Conservation (phyloP, 2,888 invertebrate genomes). For the Cryptus viduatorius region DNA sequence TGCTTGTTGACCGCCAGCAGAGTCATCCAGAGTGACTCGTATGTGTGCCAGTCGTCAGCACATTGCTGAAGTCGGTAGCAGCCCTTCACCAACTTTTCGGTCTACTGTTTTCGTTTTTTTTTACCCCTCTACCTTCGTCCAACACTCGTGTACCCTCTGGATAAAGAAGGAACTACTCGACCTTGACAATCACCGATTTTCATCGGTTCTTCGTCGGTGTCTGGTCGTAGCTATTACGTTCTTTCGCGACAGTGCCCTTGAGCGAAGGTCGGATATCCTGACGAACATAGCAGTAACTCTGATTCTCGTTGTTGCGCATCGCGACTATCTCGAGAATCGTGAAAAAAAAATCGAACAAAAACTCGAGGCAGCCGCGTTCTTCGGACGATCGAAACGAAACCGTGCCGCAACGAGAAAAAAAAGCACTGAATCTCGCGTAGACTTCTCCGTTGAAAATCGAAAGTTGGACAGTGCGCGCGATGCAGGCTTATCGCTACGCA, state of each 20-base stretch:
- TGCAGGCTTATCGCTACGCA: neutral
- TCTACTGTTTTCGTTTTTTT: conserved; percentile 39
- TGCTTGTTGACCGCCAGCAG: conserved; percentile 79
- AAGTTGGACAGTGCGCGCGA: conserved; percentile 27
- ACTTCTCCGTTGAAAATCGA: conserved; percentile 28
- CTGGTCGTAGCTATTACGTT: conserved; percentile 55
- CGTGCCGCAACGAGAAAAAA: conserved; percentile 1
- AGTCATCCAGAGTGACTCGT: conserved; percentile 79
- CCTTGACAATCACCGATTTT: conserved; percentile 69
- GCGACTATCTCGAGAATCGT: conserved; percentile 24
- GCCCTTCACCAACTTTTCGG: conserved; percentile 67
- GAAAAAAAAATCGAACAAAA: conserved; percentile 43
- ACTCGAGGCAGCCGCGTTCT: conserved; percentile 16
- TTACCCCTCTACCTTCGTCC: conserved; percentile 12
- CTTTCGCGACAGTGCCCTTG: conserved; percentile 54
- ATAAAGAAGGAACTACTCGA: conserved; percentile 65
- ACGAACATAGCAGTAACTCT: conserved; percentile 11
- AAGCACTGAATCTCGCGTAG: neutral
- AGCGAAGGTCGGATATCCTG: conserved; percentile 59
- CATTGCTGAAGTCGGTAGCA: conserved; percentile 53
- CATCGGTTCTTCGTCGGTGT: conserved; percentile 67
- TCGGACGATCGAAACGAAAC: conserved; percentile 22
- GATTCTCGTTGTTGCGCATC: conserved; percentile 10
- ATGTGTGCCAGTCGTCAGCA: conserved; percentile 65
- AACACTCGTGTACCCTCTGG: conserved; percentile 25